Conservation (phyloP, 2,113 vertebrate species). For the Gobius niger region DNA sequence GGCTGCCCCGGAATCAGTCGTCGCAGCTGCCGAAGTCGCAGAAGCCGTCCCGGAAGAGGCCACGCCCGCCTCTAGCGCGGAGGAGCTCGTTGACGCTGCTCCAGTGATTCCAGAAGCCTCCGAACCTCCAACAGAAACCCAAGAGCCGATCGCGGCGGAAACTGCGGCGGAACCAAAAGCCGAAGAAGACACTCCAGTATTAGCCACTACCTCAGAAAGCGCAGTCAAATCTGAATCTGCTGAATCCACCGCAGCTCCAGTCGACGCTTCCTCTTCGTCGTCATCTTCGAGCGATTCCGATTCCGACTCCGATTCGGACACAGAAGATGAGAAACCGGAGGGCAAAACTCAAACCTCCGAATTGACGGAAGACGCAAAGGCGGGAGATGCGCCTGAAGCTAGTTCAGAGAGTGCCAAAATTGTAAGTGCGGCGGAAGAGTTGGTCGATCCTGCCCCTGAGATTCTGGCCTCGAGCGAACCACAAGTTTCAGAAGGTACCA, state of each 20-base stretch:
- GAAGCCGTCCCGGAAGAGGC: not conserved
- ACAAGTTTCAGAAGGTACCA: conserved; percentile 24
- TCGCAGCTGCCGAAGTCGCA: not conserved
- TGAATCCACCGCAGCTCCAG: conserved; percentile 19
- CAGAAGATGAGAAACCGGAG: conserved; percentile 56
- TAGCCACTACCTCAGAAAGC: conserved; percentile 4
- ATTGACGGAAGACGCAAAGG: conserved; percentile 24
- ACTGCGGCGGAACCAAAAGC: not conserved
- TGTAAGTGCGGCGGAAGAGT: not conserved
- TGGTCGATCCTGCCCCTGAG: conserved; percentile 36
- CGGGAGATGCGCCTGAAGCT: conserved; percentile 5
- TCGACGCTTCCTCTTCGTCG: conserved; percentile 50
- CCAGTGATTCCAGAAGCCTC: not conserved
- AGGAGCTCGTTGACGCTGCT: not conserved
- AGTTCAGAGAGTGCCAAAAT: not conserved
- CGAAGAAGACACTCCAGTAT: not conserved
- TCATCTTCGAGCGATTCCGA: conserved; percentile 68
- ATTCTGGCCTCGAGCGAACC: conserved; percentile 27
- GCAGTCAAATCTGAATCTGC: not conserved
- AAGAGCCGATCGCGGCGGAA: conserved; percentile 4
- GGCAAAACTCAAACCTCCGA: conserved; percentile 20
- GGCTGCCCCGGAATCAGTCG: not conserved
- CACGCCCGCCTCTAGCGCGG: not conserved
- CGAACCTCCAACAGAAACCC: not conserved
- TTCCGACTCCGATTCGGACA: conserved; percentile 33